Evolutionary conservation across 2,113 vertebrate species (phyloP), one percentile per base, ranked within the genome.

Genomic region (Physeter macrocephalus): DNA sequence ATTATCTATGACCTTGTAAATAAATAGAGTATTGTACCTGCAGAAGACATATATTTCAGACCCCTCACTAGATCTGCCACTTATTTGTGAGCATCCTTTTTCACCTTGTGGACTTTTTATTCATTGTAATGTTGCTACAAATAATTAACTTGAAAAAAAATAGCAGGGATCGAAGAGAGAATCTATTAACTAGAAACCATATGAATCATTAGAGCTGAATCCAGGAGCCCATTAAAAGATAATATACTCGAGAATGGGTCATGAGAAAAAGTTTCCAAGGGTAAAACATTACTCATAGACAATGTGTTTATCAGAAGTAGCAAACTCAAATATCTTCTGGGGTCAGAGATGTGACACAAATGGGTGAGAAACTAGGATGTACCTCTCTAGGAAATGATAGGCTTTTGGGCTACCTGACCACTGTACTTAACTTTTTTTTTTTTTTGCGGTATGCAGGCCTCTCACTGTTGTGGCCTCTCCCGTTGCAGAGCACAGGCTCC

Each of bases 131-230:
- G 41, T 77, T 41, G 8, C 92, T 80, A 39, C 77, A 91, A 84
- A 87, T 94, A 94, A 93, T 95, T 84, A 90, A 87, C 27, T 91
- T 69, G 34, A 89, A 91, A 90, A 90, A 90, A 88, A 85, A 89
- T 9, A 85, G 23, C 89, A 74, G 41, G 18, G 29, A 82, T 46
- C 31, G 31, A 39, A 84, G 39, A 92, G 46, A 86, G 29, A 95
- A 82, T 69, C n/a, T 23, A 78, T 93, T 86, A 87, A 91, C 15
- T 62, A 87, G 41, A 89, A 87, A 87, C 15, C 7, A 36, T 41
- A 94, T 13, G 43, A 96, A 62, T 64, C 77, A 11, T 36, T 57
- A 92, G 21, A 54, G 2, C 14, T 85, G 31, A 66, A 71, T n/a
- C 18, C 8, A 52, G 82, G n/a, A 75, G 75, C 6, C 8, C 66